These are phyloP conservation scores for Apamea anceps DNA, from an alignment of 2,888 invertebrate species.

Conservation along the genomic window DNA sequence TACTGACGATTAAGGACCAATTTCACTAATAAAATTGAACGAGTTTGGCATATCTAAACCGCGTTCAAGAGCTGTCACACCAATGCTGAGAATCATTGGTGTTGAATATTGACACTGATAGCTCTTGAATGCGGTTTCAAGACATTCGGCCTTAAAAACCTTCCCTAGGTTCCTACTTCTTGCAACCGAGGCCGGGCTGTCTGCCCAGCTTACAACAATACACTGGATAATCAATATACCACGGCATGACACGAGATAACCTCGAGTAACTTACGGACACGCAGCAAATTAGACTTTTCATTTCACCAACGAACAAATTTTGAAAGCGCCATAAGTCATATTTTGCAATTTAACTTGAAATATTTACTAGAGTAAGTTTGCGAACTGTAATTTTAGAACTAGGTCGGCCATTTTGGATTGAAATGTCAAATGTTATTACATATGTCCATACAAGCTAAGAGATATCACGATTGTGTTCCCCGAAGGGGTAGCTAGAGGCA, in stretches of 20 bases:
- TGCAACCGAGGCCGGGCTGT: no score
- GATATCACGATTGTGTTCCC: neutral
- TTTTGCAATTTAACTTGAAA: slow-evolving; percentile 63
- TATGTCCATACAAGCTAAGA: slow-evolving; percentile 10
- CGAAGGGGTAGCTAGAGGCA: neutral
- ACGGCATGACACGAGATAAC: neutral
- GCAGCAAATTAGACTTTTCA: slow-evolving; percentile 28
- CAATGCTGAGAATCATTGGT: no score
- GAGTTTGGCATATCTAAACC: neutral
- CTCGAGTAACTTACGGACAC: neutral
- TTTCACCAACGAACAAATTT: slow-evolving; percentile 32
- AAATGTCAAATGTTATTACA: slow-evolving; percentile 39
- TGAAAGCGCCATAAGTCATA: slow-evolving; percentile 47
- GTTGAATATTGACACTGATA: no score
- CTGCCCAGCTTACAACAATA: neutral
- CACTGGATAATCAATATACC: neutral
- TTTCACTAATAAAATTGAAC: neutral
- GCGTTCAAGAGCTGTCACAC: neutral
- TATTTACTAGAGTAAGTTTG: slow-evolving; percentile 48
- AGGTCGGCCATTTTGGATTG: slow-evolving; percentile 54
- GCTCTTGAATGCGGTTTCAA: neutral
- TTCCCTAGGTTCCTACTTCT: no score
- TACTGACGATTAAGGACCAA: no score
- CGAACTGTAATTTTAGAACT: slow-evolving; percentile 54
- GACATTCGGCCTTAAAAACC: no score